Evolutionary conservation across 1,140 invertebrate genomes (phyloP).

Genomic region (Calephelis virginiensis): DNA sequence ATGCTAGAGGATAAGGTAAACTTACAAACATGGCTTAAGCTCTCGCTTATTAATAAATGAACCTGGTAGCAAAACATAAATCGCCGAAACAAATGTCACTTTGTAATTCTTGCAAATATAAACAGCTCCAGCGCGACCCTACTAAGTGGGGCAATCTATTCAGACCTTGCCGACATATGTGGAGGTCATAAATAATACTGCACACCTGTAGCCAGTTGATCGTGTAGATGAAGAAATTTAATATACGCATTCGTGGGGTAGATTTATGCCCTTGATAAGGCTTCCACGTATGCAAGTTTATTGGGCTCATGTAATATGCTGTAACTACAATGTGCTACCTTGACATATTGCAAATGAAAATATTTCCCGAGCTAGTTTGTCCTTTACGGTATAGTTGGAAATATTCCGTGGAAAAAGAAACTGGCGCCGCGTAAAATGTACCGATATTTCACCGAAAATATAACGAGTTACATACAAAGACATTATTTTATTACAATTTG

Average conservation of each 20-base stretch:
- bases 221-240: constrained; percentile 65
- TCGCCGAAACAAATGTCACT: constrained; percentile 35
- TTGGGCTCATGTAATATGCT: constrained; percentile 15
- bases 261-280: constrained; percentile 41
- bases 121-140: constrained; percentile 45
- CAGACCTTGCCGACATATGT: constrained; percentile 53
- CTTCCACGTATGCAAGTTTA: constrained; percentile 11
- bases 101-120: constrained; percentile 38
- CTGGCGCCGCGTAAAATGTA: too few species aligned
- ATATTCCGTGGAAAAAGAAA: too few species aligned
- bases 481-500: too few species aligned
- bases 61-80: constrained; percentile 12
- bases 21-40: too few species aligned
- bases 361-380: constrained; percentile 3
- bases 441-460: too few species aligned
- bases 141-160: constrained; percentile 63
- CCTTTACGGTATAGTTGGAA: background rate
- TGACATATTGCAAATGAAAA: constrained; percentile 17
- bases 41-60: background rate
- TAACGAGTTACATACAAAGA: too few species aligned
- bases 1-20: too few species aligned
- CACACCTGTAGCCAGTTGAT: constrained; percentile 66
- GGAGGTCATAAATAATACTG: constrained; percentile 56
- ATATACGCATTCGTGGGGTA: constrained; percentile 48
- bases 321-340: constrained; percentile 14